Percentiles rank a stretch among this genome's conserved stretches.
Conservation (phyloP, 2,113 vertebrate genomes). For the Forbesichthys papilliferus region DNA sequence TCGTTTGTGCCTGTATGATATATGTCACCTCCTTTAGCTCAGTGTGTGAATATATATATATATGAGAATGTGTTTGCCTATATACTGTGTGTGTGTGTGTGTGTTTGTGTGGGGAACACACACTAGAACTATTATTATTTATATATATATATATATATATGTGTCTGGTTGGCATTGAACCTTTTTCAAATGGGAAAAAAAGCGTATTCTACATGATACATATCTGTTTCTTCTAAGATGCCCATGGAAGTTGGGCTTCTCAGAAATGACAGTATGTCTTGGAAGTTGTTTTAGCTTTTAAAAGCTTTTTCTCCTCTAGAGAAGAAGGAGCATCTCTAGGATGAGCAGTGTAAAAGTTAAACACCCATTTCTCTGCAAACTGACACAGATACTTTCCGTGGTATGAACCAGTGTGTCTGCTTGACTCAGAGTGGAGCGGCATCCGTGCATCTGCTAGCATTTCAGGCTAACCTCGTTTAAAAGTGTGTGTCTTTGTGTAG, state of each 20-base stretch:
- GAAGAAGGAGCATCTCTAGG: constrained; percentile 22
- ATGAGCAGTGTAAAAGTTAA: constrained; percentile 3
- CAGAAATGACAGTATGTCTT: no score
- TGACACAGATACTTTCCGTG: constrained; percentile 34
- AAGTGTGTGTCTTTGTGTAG: constrained; percentile 6
- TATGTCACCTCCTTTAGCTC: neutral
- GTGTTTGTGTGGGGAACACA: no score
- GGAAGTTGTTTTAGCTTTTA: no score
- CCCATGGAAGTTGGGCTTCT: no score
- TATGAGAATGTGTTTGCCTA: neutral
- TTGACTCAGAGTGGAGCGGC: constrained; percentile 16
- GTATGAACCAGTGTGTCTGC: constrained; percentile 23
- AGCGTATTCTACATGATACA: no score
- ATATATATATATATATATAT: neutral
- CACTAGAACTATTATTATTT: no score
- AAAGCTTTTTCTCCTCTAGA: neutral
- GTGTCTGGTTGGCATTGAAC: no score
- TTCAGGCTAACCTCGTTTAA: constrained; percentile 35
- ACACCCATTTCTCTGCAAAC: constrained; percentile 36
- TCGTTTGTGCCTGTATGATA: constrained; percentile 17
- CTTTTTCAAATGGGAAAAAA: no score
- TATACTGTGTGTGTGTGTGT: no score
- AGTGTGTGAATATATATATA: constrained; percentile 1
- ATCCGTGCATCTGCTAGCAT: constrained; percentile 42
- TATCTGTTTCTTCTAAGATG: no score